Evolutionary conservation across 1,140 invertebrate species (phyloP).

Genomic region (Drosophila orena): DNA sequence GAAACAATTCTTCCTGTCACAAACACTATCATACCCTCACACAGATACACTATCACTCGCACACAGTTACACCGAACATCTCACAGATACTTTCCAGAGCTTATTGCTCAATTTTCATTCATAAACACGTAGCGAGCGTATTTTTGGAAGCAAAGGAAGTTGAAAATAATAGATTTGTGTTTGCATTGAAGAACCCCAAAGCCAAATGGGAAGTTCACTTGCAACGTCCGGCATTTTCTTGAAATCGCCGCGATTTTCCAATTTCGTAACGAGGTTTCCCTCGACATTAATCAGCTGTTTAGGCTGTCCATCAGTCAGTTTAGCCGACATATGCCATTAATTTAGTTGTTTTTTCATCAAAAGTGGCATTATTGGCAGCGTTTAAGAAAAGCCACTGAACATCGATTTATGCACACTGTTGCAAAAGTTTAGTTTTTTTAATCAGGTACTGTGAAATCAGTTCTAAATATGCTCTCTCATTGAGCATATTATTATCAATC

Average conservation of each 20-base stretch:
- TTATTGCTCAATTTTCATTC: constrained; percentile 83
- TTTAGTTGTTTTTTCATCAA: constrained; percentile 41
- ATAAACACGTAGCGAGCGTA: constrained; percentile 76
- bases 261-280: constrained; percentile 26
- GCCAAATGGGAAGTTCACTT: constrained; percentile 44
- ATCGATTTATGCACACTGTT: constrained; percentile 9
- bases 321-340: constrained; percentile 33
- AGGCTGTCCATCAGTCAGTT: constrained; percentile 40
- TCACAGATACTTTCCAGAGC: constrained; percentile 54
- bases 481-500: too few species aligned
- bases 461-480: too few species aligned
- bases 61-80: constrained; percentile 8
- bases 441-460: too few species aligned
- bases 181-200: constrained; percentile 37
- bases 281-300: constrained; percentile 57
- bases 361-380: constrained; percentile 27
- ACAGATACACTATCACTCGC: constrained; percentile 12
- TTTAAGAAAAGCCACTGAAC: constrained; percentile 24
- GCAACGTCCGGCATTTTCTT: constrained; percentile 32
- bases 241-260: constrained; percentile 42
- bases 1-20: constrained; percentile 80
- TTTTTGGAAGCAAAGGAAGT: constrained; percentile 75
- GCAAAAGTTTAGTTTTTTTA: neutral
- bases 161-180: constrained; percentile 45
- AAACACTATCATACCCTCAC: constrained; percentile 15